Percentiles rank a stretch among this genome's conserved stretches.
Evolutionary conservation across 2,888 invertebrate genomes (phyloP).

Genomic region (Asteroscopus sphinx): DNA sequence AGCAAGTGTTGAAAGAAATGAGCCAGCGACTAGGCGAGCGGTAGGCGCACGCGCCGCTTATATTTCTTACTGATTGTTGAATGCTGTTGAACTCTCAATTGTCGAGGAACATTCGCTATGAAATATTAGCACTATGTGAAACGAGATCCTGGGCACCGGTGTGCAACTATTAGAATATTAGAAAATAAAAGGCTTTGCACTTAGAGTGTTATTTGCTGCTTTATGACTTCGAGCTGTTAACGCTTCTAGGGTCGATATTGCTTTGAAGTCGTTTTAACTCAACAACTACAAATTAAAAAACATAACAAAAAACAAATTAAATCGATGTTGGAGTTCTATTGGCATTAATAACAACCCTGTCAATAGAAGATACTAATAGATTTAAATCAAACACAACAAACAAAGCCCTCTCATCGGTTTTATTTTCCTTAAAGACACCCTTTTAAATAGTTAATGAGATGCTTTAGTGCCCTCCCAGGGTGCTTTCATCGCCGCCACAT

Average conservation of each 20-base stretch:
- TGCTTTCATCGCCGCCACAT: conserved; percentile 67
- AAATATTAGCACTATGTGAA: conserved; percentile 48
- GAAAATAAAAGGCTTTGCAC: conserved; percentile 33
- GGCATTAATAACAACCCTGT: conserved; percentile 13
- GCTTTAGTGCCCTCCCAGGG: conserved; percentile 69
- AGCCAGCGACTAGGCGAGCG: conserved; percentile 56
- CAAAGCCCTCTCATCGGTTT: conserved; percentile 25
- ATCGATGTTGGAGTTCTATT: neutral
- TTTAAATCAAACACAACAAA: conserved; percentile 43
- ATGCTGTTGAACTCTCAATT: conserved; percentile 67
- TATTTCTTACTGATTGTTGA: conserved; percentile 63
- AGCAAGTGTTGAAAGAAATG: conserved; percentile 82
- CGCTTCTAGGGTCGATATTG: conserved; percentile 5
- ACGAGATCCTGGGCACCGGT: conserved; percentile 36
- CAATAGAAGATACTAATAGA: conserved; percentile 25
- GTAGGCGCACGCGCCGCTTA: conserved; percentile 43
- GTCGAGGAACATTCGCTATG: conserved; percentile 38
- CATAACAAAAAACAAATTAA: neutral
- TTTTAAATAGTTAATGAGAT: conserved; percentile 70
- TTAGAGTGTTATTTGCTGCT: conserved; percentile 4
- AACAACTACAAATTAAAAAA: conserved; percentile 11
- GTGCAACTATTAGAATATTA: conserved; percentile 42
- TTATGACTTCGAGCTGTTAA: conserved; percentile 27
- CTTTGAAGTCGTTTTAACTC: neutral
- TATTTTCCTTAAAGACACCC: conserved; percentile 43